phyloP scores from a whole-genome alignment of 2,888 invertebrate genomes.

The Rotaria socialis region DNA sequence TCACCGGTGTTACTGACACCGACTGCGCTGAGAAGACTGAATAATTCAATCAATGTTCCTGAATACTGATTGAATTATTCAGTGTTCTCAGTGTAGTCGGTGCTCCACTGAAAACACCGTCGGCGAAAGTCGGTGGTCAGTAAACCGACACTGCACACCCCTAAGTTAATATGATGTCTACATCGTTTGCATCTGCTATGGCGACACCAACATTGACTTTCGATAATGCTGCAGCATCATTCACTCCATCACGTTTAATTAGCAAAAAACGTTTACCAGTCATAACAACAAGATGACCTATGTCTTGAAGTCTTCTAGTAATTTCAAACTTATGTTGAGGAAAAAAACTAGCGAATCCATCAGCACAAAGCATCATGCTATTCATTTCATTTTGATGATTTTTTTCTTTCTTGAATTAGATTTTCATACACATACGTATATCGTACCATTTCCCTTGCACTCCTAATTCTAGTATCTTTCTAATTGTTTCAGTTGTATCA shows the following conservation, averaged over 20 bases:
- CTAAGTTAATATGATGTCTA: no score
- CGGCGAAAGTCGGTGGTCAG: no score
- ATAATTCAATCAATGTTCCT: no score
- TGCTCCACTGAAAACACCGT: no score
- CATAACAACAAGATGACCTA: slow-evolving; percentile 10
- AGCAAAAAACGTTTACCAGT: not conserved
- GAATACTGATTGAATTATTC: no score
- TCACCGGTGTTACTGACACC: no score
- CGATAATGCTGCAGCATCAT: not conserved
- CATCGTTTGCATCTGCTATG: not conserved
- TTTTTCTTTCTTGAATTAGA: not conserved
- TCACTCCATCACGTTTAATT: slow-evolving; percentile 16
- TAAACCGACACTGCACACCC: no score
- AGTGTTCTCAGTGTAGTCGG: no score
- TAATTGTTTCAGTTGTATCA: slow-evolving; percentile 17
- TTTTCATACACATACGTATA: not conserved
- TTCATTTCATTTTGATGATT: not conserved
- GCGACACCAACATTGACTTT: not conserved
- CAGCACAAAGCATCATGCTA: not conserved
- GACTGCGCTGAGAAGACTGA: no score
- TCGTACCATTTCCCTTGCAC: not conserved
- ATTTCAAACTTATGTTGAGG: slow-evolving; percentile 14
- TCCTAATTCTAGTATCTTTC: not conserved
- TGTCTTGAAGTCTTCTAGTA: not conserved
- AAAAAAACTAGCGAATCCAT: not conserved